Evolutionary conservation across 2,797 vertebrate species (phyloP).

Genomic region (Sphaeramia orbicularis): DNA sequence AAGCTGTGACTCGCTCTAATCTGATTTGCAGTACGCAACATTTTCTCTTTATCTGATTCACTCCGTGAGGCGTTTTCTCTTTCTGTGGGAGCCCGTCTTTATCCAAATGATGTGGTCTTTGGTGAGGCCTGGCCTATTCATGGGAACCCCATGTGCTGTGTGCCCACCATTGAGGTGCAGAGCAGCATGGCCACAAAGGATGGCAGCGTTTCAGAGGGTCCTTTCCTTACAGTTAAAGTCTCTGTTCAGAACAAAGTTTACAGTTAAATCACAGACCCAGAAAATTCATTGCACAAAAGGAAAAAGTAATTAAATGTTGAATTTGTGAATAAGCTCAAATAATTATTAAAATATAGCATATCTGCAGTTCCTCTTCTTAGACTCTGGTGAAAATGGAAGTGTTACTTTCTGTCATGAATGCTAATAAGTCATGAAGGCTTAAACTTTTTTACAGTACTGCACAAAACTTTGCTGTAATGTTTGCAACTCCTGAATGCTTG

Average conservation of each 20-base stretch:
- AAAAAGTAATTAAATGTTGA: background rate
- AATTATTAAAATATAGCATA: background rate
- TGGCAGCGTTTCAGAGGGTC: constrained; percentile 69
- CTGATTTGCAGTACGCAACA: constrained; percentile 73
- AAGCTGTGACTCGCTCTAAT: constrained; percentile 71
- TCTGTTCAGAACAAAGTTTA: constrained; percentile 58
- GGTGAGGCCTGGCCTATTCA: constrained; percentile 79
- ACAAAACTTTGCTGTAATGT: constrained; percentile 22
- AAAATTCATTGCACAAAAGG: constrained; percentile 6
- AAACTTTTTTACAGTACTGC: constrained; percentile 8
- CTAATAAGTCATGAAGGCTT: background rate
- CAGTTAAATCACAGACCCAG: constrained; percentile 24
- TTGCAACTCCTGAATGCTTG: background rate
- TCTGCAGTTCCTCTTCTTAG: background rate
- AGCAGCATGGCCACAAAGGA: constrained; percentile 82
- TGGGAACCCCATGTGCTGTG: constrained; percentile 80
- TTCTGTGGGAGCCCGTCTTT: constrained; percentile 76
- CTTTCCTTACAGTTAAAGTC: constrained; percentile 51
- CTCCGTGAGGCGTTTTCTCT: constrained; percentile 74
- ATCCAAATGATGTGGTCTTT: constrained; percentile 78
- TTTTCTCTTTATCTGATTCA: constrained; percentile 75
- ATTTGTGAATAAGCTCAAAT: background rate
- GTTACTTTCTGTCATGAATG: background rate
- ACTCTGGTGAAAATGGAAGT: background rate
- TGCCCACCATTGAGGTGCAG: constrained; percentile 82